Base-by-base conservation (phyloP, 1,140 invertebrate genomes). In the Tetragonula clypearis region DNA sequence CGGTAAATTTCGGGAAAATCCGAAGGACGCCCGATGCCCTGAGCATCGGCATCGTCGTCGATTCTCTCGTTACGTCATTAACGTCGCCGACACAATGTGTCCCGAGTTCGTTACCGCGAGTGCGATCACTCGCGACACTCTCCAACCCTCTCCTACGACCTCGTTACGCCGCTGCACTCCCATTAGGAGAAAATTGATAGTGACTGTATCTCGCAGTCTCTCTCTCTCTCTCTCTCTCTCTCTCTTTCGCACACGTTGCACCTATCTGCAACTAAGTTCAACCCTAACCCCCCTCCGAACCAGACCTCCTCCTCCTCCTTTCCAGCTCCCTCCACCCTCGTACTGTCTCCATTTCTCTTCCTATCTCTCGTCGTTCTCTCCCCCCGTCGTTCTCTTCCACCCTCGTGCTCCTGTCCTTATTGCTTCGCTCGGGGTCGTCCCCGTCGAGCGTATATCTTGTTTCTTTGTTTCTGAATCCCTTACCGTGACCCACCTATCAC, bases 121-220 rank as follows among this genome's bases (percentile, higher is more conserved):
- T 86, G 91, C 88, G 88, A 92, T 94, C 91, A 84, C 87, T 90
- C 90, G 86, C 86, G 90, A 92, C 92, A 91, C 89, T 89, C 77
- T 90, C 75, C 90, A 87, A 73, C 86, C 88, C 90, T 92, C 85
- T 84, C 82, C 79, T 86, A 87, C 71, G 89, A 92, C 89, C 90
- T 93, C 88, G 92, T 93, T 93, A 93, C 87, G 87, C 74, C 88
- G 89, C 85, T 86, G 89, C 86, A 87, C 89, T 90, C 88, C 87
- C 90, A 92, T 93, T 93, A 93, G 91, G 90, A 86, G 91, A 92
- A 92, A 94, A 93, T 93, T 94, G 91, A 93, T 93, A 92, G 93
- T 78, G 90, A 91, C 90, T 91, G 86, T 89, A 86, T 87, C 79
- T 73, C 87, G 84, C 82, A 65, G 75, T 23, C 49, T 19, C 78